Base-by-base conservation (phyloP, 30 jellyfish, hydroid and myxozoan species). In the Turritopsis rubra region DNA sequence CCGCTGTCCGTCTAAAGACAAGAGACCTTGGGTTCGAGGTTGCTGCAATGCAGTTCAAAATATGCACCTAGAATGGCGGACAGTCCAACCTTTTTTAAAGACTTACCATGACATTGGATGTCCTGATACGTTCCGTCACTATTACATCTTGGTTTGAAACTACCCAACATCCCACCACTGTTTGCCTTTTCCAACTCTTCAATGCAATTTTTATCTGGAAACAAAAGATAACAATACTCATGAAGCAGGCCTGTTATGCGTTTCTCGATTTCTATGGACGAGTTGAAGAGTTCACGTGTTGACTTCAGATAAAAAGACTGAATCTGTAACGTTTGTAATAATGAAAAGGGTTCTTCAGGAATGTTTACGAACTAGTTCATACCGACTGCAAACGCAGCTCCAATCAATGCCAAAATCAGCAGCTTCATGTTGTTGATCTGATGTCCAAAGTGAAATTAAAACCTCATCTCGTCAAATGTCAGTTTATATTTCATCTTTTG, bases 31-130 rank as follows among this genome's bases (percentile, higher is more conserved):
- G n/a, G n/a, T n/a, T n/a, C n/a, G n/a, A n/a, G n/a, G n/a, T n/a
- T n/a, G n/a, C n/a, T n/a, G n/a, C n/a, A n/a, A n/a, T n/a, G n/a
- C n/a, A n/a, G n/a, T n/a, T n/a, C n/a, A n/a, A n/a, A n/a, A n/a
- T n/a, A n/a, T n/a, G n/a, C n/a, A n/a, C n/a, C n/a, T n/a, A n/a
- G n/a, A n/a, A n/a, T n/a, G n/a, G n/a, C n/a, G n/a, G n/a, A n/a
- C n/a, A n/a, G n/a, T n/a, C n/a, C n/a, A n/a, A n/a, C n/a, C n/a
- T n/a, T n/a, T n/a, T n/a, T n/a, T n/a, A n/a, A n/a, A n/a, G n/a
- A n/a, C 77, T 68, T 0, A 68, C 77, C 77, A 68, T 68, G 77
- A 22, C 77, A 68, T 27, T 68, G 77, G 31, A 68, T 68, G 31
- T 68, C 77, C 8, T 68, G 31, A 68, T 68, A 68, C 0, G 77